Conservation (phyloP, 2,888 invertebrate genomes). For the Eupithecia dodoneata region DNA sequence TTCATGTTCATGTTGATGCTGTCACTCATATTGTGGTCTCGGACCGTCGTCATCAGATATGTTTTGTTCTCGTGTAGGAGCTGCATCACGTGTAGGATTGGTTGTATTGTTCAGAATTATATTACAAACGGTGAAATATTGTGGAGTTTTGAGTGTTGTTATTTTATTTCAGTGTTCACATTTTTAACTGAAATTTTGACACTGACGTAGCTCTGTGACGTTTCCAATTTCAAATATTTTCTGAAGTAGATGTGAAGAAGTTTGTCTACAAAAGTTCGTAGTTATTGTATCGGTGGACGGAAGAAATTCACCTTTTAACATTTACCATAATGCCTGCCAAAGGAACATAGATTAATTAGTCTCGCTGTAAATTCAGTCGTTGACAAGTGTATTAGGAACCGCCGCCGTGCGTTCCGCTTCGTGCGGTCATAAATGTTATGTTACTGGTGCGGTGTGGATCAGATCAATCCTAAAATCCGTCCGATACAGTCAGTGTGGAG, state of each 20-base stretch:
- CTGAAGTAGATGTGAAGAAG: background rate
- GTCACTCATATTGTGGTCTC: constrained; percentile 57
- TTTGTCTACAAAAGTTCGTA: background rate
- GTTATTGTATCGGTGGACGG: background rate
- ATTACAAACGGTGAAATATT: constrained; percentile 17
- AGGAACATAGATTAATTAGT: too few relatives aligned
- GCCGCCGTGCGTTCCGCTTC: too few relatives aligned
- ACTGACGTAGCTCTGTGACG: constrained; percentile 49
- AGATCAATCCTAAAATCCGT: too few relatives aligned
- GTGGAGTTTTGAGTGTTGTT: constrained; percentile 38
- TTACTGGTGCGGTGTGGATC: too few relatives aligned
- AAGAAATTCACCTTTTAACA: background rate
- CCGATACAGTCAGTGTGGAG: too few relatives aligned
- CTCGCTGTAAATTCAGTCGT: too few relatives aligned
- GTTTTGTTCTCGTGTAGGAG: constrained; percentile 67
- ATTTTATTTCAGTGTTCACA: constrained; percentile 60
- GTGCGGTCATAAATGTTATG: too few relatives aligned
- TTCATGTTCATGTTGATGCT: constrained; percentile 50
- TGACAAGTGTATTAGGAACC: too few relatives aligned
- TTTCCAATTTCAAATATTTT: constrained; percentile 62
- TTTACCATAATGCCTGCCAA: background rate
- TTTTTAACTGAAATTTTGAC: constrained; percentile 67
- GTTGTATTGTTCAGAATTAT: constrained; percentile 28
- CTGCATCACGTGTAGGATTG: constrained; percentile 62
- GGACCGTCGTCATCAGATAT: constrained; percentile 51